Conservation (phyloP, 2,797 vertebrate species). For the Sebastes goodei region DNA sequence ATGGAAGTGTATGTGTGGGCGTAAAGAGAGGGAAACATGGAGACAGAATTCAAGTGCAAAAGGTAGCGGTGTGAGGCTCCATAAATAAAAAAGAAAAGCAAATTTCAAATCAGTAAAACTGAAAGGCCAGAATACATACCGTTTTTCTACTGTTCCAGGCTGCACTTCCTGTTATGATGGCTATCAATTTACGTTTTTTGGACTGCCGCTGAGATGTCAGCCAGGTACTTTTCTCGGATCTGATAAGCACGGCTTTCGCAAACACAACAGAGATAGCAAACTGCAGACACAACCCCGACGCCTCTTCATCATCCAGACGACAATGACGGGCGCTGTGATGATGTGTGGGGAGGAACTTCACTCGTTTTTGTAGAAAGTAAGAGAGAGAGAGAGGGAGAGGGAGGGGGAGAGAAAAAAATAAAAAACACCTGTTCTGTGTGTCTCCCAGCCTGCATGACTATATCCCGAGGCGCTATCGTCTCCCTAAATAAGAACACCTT, state of each 20-base stretch:
- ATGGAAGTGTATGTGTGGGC: not conserved
- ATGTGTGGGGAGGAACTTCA: slow-evolving; percentile 45
- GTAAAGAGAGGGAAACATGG: not conserved
- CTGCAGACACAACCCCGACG: slow-evolving; percentile 27
- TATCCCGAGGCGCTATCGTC: slow-evolving; percentile 38
- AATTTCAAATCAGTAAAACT: slow-evolving; percentile 2
- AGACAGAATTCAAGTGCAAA: not conserved
- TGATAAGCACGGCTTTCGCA: slow-evolving; percentile 39
- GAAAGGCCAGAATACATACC: not conserved
- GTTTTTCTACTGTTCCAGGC: not conserved
- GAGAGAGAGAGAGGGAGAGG: not conserved
- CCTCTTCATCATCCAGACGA: slow-evolving; percentile 49
- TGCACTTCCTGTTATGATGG: slow-evolving; percentile 1
- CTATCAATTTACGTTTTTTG: slow-evolving; percentile 44
- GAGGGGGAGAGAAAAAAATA: not conserved
- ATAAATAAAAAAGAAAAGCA: not conserved
- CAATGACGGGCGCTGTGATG: slow-evolving; percentile 42
- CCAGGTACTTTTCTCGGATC: slow-evolving; percentile 17
- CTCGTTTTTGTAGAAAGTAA: slow-evolving; percentile 35
- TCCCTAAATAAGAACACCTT: slow-evolving; percentile 60
- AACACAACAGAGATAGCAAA: slow-evolving; percentile 35
- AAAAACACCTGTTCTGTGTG: slow-evolving; percentile 34
- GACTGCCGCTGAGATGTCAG: slow-evolving; percentile 5
- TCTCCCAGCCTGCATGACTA: slow-evolving; percentile 22
- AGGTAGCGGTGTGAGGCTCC: not conserved